phyloP scores from a whole-genome alignment of 1,140 invertebrate species.

The Spodoptera frugiperda region DNA sequence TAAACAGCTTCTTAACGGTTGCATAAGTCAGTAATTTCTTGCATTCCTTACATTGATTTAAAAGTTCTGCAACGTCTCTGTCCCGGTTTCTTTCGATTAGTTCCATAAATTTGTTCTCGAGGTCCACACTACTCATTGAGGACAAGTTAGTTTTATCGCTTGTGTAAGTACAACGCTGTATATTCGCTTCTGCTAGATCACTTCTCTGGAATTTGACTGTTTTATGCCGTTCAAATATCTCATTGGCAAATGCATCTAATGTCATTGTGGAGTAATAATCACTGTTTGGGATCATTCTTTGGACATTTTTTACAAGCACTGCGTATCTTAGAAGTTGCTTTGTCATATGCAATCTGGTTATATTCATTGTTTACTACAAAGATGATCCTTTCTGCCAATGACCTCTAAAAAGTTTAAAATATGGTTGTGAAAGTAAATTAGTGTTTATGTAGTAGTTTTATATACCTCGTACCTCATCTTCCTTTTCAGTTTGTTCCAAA shows the following conservation, averaged over 20 bases:
- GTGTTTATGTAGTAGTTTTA: not conserved
- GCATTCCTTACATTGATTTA: conserved; percentile 64
- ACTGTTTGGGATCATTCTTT: conserved; percentile 29
- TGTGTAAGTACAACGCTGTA: conserved; percentile 22
- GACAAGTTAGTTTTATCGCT: conserved; percentile 51
- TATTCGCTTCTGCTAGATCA: conserved; percentile 29
- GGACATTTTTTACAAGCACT: conserved; percentile 45
- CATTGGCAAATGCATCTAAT: conserved; percentile 61
- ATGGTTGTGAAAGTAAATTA: not conserved
- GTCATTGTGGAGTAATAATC: conserved; percentile 49
- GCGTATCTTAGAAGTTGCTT: conserved; percentile 55
- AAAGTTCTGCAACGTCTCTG: conserved; percentile 59
- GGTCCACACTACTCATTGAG: conserved; percentile 59
- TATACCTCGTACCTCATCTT: not conserved
- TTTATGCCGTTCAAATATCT: conserved; percentile 57
- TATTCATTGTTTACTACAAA: conserved; percentile 29
- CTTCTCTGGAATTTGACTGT: conserved; percentile 50
- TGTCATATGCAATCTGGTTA: conserved; percentile 42
- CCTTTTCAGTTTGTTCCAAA: not conserved
- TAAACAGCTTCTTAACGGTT: conserved; percentile 71
- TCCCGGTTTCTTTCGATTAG: conserved; percentile 65
- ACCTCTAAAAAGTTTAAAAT: not conserved
- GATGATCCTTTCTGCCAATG: not conserved
- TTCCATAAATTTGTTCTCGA: conserved; percentile 63
- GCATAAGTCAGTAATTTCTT: conserved; percentile 60